phyloP scores from a whole-genome alignment of 2,797 vertebrate genomes.

The Callimico goeldii region DNA sequence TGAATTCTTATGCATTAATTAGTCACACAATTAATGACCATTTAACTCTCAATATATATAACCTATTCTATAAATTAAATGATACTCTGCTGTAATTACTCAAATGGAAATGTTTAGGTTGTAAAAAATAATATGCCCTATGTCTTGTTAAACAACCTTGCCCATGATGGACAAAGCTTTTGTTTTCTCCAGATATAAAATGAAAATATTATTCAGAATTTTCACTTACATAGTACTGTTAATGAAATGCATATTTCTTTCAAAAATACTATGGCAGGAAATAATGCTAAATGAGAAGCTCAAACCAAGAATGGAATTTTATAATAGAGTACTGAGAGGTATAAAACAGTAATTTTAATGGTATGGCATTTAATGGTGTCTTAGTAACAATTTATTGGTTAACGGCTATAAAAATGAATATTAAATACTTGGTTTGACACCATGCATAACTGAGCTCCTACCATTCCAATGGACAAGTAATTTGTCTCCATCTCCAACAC shows the following conservation, averaged over 20 bases:
- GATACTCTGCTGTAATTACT: neutral
- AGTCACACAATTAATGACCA: neutral
- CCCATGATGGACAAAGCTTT: neutral
- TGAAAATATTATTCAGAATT: constrained; percentile 26
- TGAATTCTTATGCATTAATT: constrained; percentile 18
- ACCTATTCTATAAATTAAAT: neutral
- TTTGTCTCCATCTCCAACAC: neutral
- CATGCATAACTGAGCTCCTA: neutral
- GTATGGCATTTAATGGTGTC: neutral
- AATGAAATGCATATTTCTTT: constrained; percentile 57
- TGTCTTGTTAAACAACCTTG: neutral
- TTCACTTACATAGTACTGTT: neutral
- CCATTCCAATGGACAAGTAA: neutral
- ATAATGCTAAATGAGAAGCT: constrained; percentile 61
- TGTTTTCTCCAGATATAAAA: constrained; percentile 13
- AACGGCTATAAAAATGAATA: neutral
- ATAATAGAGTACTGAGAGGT: neutral
- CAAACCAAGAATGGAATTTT: constrained; percentile 48
- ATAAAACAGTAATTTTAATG: neutral
- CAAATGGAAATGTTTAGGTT: neutral
- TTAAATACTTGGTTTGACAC: neutral
- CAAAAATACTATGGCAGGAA: constrained; percentile 38
- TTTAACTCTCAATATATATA: neutral
- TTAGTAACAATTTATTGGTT: neutral
- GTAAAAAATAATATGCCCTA: neutral